Percentiles rank a stretch among this genome's conserved stretches.
Evolutionary conservation across 2,797 vertebrate species (phyloP).

Genomic region (Danio kyathit): DNA sequence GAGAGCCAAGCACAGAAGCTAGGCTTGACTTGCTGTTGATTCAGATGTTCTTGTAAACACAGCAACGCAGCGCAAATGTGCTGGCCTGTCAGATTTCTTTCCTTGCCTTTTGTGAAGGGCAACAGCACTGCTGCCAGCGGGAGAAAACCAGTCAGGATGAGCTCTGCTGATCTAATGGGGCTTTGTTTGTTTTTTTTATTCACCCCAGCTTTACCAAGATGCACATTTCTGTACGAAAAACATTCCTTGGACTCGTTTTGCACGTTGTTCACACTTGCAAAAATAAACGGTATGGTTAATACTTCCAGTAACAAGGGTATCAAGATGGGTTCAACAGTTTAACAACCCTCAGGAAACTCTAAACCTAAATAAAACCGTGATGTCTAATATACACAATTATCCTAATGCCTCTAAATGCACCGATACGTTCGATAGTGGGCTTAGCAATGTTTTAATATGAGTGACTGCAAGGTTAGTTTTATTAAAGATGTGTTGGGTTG

Average conservation of each 20-base stretch:
- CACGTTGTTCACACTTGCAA: conserved; percentile 54
- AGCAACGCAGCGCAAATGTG: conserved; percentile 50
- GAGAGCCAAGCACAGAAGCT: conserved; percentile 19
- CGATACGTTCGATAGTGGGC: neutral
- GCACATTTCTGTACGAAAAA: conserved; percentile 50
- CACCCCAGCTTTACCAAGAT: conserved; percentile 48
- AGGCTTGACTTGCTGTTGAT: conserved; percentile 28
- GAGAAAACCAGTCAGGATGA: conserved; percentile 42
- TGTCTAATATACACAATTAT: conserved; percentile 48
- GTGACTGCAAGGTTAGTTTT: conserved; percentile 18
- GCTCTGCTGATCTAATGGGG: conserved; percentile 35
- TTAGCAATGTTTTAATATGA: conserved; percentile 33
- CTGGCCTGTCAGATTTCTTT: conserved; percentile 55
- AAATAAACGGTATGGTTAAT: conserved; percentile 54
- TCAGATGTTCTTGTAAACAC: conserved; percentile 57
- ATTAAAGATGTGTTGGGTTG: too few relatives aligned
- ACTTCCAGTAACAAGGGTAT: conserved; percentile 52
- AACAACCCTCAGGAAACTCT: conserved; percentile 55
- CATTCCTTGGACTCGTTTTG: conserved; percentile 55
- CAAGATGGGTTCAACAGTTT: conserved; percentile 46
- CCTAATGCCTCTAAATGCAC: conserved; percentile 34
- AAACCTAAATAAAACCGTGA: conserved; percentile 59
- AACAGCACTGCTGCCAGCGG: conserved; percentile 45
- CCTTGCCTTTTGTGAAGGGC: conserved; percentile 53
- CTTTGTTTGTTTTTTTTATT: conserved; percentile 60